A percentile compares a stretch with the other conserved stretches of the same genome.
Conservation (phyloP, 2,113 vertebrate genomes). For the Glareola pratincola region DNA sequence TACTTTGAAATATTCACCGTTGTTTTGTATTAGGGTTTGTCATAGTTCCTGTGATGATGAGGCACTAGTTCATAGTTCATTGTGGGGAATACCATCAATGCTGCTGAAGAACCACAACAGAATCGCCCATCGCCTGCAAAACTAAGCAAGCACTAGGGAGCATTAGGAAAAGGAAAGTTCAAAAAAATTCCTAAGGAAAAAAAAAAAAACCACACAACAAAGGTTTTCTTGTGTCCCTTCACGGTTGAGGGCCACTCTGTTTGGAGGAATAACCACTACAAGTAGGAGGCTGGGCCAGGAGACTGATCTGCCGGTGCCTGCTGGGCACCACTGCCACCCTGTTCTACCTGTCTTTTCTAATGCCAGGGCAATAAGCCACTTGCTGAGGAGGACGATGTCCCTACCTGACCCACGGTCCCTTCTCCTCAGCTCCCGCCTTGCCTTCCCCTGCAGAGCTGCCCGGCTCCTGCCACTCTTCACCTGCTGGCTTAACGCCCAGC, state of each 20-base stretch:
- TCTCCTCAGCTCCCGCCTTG: not conserved
- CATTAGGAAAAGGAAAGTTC: not conserved
- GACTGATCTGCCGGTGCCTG: not conserved
- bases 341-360: not conserved
- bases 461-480: not conserved
- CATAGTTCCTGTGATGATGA: fast-evolving
- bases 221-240: not conserved
- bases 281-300: too few relatives aligned
- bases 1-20: not conserved
- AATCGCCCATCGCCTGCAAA: not conserved
- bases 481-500: fast-evolving
- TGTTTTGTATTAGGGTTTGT: not conserved
- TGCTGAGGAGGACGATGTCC: fast-evolving
- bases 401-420: not conserved
- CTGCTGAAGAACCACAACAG: not conserved
- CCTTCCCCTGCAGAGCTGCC: not conserved
- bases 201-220: not conserved
- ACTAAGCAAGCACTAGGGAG: not conserved
- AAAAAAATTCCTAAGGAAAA: too few relatives aligned
- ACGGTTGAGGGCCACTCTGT: not conserved
- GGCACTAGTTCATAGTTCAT: not conserved
- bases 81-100: not conserved
- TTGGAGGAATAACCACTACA: fast-evolving
- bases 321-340: too few relatives aligned
- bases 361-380: fast-evolving